A percentile compares a stretch with the other conserved stretches of the same genome.
These are phyloP conservation scores for Hymenopus coronatus DNA, from an alignment of 2,888 invertebrate genomes.

Conservation along the genomic window DNA sequence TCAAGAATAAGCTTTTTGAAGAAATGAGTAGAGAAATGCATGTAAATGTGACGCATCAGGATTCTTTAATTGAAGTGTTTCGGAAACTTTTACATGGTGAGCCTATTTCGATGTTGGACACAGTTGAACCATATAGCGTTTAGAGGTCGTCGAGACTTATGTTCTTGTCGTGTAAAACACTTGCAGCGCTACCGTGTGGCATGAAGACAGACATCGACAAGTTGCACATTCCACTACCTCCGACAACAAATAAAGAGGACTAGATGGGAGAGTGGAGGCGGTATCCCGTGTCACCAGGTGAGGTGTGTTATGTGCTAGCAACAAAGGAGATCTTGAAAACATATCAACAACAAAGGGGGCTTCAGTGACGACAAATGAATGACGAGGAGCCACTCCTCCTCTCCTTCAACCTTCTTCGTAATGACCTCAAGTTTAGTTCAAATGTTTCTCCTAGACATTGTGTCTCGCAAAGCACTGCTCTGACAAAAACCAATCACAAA, in stretches of 20 bases:
- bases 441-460: not conserved
- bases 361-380: not conserved
- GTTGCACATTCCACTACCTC: not conserved
- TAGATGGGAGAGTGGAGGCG: not conserved
- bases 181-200: not conserved
- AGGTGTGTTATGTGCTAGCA: not conserved
- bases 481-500: no score
- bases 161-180: not conserved
- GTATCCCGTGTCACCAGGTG: not conserved
- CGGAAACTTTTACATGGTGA: no score
- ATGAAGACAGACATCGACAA: not conserved
- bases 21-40: no score
- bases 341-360: not conserved
- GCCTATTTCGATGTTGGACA: no score
- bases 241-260: not conserved
- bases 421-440: not conserved
- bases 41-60: no score
- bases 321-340: not conserved
- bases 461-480: no score
- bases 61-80: no score
- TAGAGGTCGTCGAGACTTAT: not conserved
- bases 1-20: no score
- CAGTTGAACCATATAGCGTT: not conserved
- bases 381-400: not conserved
- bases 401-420: not conserved